Evolutionary conservation across 2,113 vertebrate genomes (phyloP), one percentile per base, ranked within the genome.

Genomic region (Pollachius pollachius): DNA sequence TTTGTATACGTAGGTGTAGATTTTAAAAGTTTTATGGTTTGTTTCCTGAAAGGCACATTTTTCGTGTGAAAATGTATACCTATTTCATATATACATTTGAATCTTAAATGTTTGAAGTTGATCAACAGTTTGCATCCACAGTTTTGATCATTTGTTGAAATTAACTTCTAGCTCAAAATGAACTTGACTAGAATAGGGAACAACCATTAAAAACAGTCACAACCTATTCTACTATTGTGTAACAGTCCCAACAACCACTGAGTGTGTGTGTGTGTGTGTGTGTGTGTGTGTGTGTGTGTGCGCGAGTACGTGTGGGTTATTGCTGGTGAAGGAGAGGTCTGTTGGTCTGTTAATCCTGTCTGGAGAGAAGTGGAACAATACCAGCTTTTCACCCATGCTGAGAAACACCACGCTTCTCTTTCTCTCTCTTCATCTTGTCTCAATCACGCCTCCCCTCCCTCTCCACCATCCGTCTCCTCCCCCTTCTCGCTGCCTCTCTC

Each of bases 321-420:
- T 52, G 48, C 78, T 60, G 65, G 58, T 65, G 74, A 72, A 57
- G 77, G 70, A 77, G 83, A 84, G 86, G 88, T 85, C 84, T 83
- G 81, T 75, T 48, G 57, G 61, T 75, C 81, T 71, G 41, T 78
- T 90, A 89, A 90, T 91, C 89, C 86, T 83, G 85, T 89, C 88
- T 90, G 87, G 85, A 86, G 76, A 89, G 83, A 75, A 83, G 74
- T n/a, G 65, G 62, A 73, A 64, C 21, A 89, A 87, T 48, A 89
- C 85, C 84, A 68, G 85, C 88, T 90, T 89, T 88, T 70, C 81
- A 79, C 84, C 83, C 83, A 79, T 34, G 78, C 85, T 83, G 80
- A 85, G 80, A 81, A 80, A 75, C 81, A 15, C 12, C 21, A 78
- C 68, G 75, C 80, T 68, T 62, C 75, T 64, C 34, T 70, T 52